Base-by-base conservation (phyloP, 2,113 vertebrate genomes). In the Polypterus senegalus region DNA sequence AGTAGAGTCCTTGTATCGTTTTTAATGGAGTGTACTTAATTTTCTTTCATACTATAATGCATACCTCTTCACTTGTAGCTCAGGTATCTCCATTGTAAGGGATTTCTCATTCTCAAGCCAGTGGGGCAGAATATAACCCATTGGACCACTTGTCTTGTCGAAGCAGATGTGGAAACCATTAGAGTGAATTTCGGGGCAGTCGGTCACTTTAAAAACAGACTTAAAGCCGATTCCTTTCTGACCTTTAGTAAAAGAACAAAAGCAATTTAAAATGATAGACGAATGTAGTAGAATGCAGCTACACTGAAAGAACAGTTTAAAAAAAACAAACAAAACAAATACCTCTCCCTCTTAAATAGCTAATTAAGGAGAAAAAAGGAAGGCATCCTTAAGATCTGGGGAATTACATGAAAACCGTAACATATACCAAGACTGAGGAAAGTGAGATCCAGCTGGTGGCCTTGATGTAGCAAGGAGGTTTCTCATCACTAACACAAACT, bases 141-240 rank as follows among this genome's bases (percentile, higher is more conserved):
- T 86, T 58, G 85, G 81, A 52, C 81, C 79, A 2, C 79, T 81
- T 59, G 63, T 77, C 76, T 81, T 86, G 71, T 88, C 76, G 4
- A 88, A 88, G 66, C 47, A 57, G 62, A 88, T 57, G 70, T 88
- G 85, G 72, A 86, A 88, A 47, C 76, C 79, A 4, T 85, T 88
- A 69, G 86, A 88, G 69, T 88, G 84, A 67, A 88, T 88, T 76
- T 87, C 85, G 1, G 86, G 86, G 61, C 77, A 71, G 73, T 88
- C 80, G 1, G 86, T 86, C 61, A 88, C 81, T 70, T 88, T 88
- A 59, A 88, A 88, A 60, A 88, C 86, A 0, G 85, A 88, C 73
- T 88, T 88, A 62, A 88, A 88, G 63, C 86, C 86, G 2, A 87
- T 88, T 10, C 86, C 85, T 62, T 88, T 88, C 72, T 88, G 86